A percentile compares a stretch with the other conserved stretches of the same genome.
phyloP scores from a whole-genome alignment of 2,888 invertebrate genomes.

The Andrena bucephala region DNA sequence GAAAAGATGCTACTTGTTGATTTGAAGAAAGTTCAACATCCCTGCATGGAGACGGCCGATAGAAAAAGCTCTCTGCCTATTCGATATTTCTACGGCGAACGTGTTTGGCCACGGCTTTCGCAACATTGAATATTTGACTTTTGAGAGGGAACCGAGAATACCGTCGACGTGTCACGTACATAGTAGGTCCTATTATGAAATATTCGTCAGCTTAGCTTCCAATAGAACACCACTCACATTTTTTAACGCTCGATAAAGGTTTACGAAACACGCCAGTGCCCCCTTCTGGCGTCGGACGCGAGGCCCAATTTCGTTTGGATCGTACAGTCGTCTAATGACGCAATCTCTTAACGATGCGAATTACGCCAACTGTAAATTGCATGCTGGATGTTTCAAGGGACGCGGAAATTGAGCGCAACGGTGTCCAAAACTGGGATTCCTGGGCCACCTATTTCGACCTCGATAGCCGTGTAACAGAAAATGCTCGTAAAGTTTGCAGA shows the following conservation, averaged over 20 bases:
- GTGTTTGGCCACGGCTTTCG: conserved; percentile 35
- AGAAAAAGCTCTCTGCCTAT: conserved; percentile 14
- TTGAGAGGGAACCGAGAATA: conserved; percentile 37
- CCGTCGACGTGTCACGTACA: conserved; percentile 16
- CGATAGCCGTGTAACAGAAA: conserved; percentile 33
- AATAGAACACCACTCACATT: conserved; percentile 22
- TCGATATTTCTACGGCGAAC: conserved; percentile 4
- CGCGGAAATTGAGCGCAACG: neutral
- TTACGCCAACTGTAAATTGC: neutral
- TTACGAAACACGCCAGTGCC: neutral
- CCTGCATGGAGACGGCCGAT: neutral
- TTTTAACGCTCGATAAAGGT: neutral
- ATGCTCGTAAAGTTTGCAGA: conserved; percentile 50
- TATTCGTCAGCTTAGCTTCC: conserved; percentile 16
- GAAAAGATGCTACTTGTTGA: neutral
- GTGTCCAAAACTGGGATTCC: neutral
- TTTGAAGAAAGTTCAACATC: conserved; percentile 38
- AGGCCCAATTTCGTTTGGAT: neutral
- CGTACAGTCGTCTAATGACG: neutral
- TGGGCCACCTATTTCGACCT: neutral
- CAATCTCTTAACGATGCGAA: neutral
- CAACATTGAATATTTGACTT: conserved; percentile 51
- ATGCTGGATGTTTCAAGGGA: neutral
- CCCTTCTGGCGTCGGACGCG: neutral
- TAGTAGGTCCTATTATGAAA: conserved; percentile 23